phyloP scores from a whole-genome alignment of 2,888 invertebrate species.

The Carabus problematicus region DNA sequence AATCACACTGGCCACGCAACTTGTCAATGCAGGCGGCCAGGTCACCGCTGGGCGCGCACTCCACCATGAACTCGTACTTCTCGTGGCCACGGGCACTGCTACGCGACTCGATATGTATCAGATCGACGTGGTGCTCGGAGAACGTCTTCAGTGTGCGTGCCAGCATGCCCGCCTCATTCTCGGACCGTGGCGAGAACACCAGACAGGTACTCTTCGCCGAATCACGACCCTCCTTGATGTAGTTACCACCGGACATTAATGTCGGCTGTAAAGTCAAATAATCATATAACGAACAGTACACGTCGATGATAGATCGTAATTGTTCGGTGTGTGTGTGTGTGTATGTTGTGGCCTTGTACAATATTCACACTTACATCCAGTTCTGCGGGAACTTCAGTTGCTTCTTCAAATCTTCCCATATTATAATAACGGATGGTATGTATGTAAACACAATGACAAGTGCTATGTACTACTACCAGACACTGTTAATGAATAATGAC shows the following conservation, averaged over 20 bases:
- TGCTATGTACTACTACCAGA: too few relatives aligned
- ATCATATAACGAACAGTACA: not conserved
- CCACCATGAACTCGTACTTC: slow-evolving; percentile 93
- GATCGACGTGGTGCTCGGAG: slow-evolving; percentile 79
- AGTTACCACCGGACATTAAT: slow-evolving; percentile 81
- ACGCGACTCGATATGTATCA: slow-evolving; percentile 92
- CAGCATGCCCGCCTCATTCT: slow-evolving; percentile 85
- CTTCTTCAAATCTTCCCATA: too few relatives aligned
- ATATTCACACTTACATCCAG: too few relatives aligned
- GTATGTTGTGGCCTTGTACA: too few relatives aligned
- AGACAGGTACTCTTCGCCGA: slow-evolving; percentile 80
- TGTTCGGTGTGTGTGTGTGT: too few relatives aligned
- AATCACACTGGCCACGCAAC: slow-evolving; percentile 73
- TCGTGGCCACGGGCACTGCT: slow-evolving; percentile 81
- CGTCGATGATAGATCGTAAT: too few relatives aligned
- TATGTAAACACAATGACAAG: too few relatives aligned
- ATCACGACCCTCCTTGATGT: slow-evolving; percentile 81
- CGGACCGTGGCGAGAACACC: slow-evolving; percentile 85
- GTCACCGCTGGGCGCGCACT: slow-evolving; percentile 83
- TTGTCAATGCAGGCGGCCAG: slow-evolving; percentile 78
- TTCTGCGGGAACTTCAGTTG: too few relatives aligned
- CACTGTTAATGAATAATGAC: too few relatives aligned
- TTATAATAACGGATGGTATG: too few relatives aligned
- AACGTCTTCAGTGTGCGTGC: slow-evolving; percentile 90
- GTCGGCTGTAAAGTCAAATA: slow-evolving; percentile 68